Evolutionary conservation across 2,888 invertebrate genomes (phyloP), one percentile per base, ranked within the genome.

Genomic region (Tillus elongatus): DNA sequence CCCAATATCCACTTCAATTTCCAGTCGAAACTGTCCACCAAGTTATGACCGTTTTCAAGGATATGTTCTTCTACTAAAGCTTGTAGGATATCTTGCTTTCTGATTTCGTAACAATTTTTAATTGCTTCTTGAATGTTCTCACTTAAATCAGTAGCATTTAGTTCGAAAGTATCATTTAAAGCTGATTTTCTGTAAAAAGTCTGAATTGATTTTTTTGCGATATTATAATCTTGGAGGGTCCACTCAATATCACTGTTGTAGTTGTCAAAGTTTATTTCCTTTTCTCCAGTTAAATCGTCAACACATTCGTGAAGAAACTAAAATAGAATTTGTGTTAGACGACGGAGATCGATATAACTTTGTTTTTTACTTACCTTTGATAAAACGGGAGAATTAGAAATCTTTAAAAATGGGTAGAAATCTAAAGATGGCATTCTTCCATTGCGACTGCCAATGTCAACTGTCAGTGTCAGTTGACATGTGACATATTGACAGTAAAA

Each of bases 1-100:
- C 73, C 73, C 56, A 72, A 62, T 15, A 72, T 51, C 58, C 71
- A 66, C 63, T 69, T 71, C 16, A 73, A 44, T 54, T 67, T 68
- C 71, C 72, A 73, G 50, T 73, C 72, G 42, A 70, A 65, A 43
- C 68, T 68, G 26, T 60, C 57, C 8, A 72, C 54, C 2, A 70
- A 58, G 24, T 60, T 49, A 33, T 57, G 43, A 19, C 58, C 56
- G 37, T 49, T 58, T 42, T 59, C 61, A 1, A 66, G 54, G 26
- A 64, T 42, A 37, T 47, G 45, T 15, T 56, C 53, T 36, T 52
- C 57, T 3, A 57, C 44, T 27, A 63, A 39, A 13, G 45, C 41
- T 37, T 58, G 51, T 28, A 50, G 46, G 36, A 66, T 60, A 34
- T 63, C 61, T 11, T 51, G 40, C 44, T 56, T 60, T 14, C 65